These are phyloP conservation scores for Girardinichthys multiradiatus DNA, from an alignment of 2,113 vertebrate genomes.

Conservation along the genomic window DNA sequence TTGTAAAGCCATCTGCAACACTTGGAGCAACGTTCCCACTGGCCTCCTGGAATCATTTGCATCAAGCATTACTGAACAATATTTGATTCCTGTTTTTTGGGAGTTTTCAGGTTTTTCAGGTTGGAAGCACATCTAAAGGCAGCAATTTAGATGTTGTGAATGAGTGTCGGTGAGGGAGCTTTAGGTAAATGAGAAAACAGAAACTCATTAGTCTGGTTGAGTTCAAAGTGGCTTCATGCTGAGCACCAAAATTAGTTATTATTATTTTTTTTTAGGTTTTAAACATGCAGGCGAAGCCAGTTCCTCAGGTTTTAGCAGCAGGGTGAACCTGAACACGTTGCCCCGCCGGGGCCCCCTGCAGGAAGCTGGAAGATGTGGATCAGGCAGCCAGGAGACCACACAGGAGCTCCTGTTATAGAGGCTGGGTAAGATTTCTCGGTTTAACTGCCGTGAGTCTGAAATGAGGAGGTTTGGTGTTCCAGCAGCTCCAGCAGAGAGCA, in stretches of 20 bases:
- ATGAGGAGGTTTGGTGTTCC: too few species aligned
- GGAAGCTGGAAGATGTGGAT: not conserved
- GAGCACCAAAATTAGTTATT: slow-evolving; percentile 7
- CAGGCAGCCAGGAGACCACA: not conserved
- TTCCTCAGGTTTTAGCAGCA: not conserved
- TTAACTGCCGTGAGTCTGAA: too few species aligned
- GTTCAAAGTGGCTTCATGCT: slow-evolving; percentile 13
- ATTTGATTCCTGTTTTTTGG: too few species aligned
- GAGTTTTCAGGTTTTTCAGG: too few species aligned
- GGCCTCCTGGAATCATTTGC: too few species aligned
- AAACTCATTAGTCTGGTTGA: slow-evolving; percentile 20
- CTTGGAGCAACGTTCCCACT: too few species aligned
- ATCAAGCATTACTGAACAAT: too few species aligned
- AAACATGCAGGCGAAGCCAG: not conserved
- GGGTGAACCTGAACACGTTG: not conserved
- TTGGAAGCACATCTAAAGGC: too few species aligned
- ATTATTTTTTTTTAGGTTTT: not conserved
- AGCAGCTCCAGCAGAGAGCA: not conserved
- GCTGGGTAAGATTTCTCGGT: too few species aligned
- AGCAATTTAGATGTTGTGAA: too few species aligned
- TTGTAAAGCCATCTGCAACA: too few species aligned
- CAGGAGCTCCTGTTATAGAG: too few species aligned
- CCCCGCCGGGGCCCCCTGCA: not conserved
- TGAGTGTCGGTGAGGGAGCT: slow-evolving; percentile 3
- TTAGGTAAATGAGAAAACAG: slow-evolving; percentile 37